phyloP scores from a whole-genome alignment of 2,888 invertebrate species.

The Diploptera punctata region DNA sequence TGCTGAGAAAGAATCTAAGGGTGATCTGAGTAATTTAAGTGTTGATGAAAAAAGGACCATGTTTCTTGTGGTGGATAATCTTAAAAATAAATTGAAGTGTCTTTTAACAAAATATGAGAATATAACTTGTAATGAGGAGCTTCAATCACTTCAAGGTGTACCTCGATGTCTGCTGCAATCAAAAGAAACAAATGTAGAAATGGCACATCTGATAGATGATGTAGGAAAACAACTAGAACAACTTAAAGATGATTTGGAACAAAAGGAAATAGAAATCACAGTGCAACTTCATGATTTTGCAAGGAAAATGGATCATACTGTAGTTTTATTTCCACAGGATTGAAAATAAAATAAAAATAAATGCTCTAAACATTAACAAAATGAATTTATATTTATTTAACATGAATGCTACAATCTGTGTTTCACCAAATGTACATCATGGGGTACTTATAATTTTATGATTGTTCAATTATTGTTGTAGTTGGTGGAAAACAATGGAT shows the following conservation, averaged over 20 bases:
- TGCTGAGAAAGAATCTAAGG: constrained; percentile 18
- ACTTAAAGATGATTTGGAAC: background rate
- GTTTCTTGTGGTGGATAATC: background rate
- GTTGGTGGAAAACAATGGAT: too few species aligned
- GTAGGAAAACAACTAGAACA: background rate
- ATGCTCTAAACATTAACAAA: too few species aligned
- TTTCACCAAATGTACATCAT: too few species aligned
- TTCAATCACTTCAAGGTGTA: background rate
- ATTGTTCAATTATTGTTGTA: too few species aligned
- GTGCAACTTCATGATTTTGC: background rate
- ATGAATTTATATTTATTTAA: too few species aligned
- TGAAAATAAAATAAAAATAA: too few species aligned
- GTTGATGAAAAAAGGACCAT: constrained; percentile 12
- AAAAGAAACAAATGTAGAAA: background rate
- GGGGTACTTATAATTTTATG: too few species aligned
- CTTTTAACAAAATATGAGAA: background rate
- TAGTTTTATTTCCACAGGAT: background rate
- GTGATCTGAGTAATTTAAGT: background rate
- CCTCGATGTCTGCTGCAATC: background rate
- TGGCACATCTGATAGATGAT: background rate
- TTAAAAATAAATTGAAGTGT: background rate
- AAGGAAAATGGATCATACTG: background rate
- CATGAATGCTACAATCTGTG: too few species aligned
- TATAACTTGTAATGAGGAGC: background rate
- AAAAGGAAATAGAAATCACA: background rate